Conservation (phyloP, 2,113 vertebrate genomes). For the Pitta sordida region DNA sequence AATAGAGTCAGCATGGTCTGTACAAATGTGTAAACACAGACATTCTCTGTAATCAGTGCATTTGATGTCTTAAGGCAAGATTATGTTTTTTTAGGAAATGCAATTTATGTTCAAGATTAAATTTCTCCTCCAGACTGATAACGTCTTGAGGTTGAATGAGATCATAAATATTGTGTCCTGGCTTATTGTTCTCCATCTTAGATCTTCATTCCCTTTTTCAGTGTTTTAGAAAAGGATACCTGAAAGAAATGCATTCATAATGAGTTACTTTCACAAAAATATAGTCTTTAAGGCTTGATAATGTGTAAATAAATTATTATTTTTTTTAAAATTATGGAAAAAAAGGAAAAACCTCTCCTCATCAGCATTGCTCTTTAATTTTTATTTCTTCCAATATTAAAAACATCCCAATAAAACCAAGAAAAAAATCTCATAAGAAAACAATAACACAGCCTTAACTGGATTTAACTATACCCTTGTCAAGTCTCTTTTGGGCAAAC, state of each 20-base stretch:
- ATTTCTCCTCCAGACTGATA: constrained; percentile 78
- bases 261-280: background rate
- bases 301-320: background rate
- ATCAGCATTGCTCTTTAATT: background rate
- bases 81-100: constrained; percentile 85
- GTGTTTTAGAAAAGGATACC: background rate
- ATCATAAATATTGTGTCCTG: constrained; percentile 72
- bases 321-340: background rate
- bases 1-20: constrained; percentile 81
- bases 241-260: background rate
- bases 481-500: background rate
- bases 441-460: background rate
- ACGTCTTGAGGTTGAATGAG: constrained; percentile 71
- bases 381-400: background rate
- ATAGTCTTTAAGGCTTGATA: background rate
- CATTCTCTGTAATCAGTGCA: constrained; percentile 81
- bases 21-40: constrained; percentile 84
- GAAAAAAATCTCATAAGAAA: background rate
- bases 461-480: background rate
- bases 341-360: background rate
- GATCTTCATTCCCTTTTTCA: constrained; percentile 31
- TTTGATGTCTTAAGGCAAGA: constrained; percentile 83
- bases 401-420: background rate
- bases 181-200: constrained; percentile 55
- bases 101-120: constrained; percentile 81